Evolutionary conservation across 2,888 invertebrate species (phyloP).

Genomic region (Nemotelus nigrinus): DNA sequence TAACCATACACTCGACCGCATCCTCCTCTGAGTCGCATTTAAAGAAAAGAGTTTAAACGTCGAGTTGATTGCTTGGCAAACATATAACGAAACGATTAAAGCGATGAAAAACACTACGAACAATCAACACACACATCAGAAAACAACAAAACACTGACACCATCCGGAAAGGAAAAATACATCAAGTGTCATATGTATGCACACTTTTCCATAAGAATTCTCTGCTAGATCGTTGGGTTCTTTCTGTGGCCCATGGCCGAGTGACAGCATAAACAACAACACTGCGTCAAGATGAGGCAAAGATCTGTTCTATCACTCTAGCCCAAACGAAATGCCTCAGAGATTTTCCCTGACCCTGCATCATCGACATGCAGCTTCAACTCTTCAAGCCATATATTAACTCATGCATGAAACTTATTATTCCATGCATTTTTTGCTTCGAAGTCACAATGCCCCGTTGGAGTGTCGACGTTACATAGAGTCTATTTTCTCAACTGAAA

Average conservation of each 20-base stretch:
- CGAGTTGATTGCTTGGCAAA: conserved; percentile 33
- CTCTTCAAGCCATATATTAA: not conserved
- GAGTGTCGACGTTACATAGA: no score
- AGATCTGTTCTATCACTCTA: no score
- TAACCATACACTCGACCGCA: conserved; percentile 4
- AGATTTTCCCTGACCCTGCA: not conserved
- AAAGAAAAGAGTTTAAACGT: conserved; percentile 25
- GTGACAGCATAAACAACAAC: conserved; percentile 26
- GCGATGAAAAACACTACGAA: conserved; percentile 9
- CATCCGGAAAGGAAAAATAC: conserved; percentile 19
- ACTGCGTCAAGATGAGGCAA: no score
- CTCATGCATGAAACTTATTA: not conserved
- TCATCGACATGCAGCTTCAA: not conserved
- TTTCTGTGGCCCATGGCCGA: not conserved
- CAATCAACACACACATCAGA: not conserved
- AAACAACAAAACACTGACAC: not conserved
- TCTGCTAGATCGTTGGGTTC: not conserved
- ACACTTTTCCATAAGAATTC: conserved; percentile 28
- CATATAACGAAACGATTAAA: conserved; percentile 34
- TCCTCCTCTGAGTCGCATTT: conserved; percentile 4
- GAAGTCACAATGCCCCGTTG: no score
- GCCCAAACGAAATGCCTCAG: not conserved
- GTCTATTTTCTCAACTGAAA: no score
- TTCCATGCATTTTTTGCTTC: no score
- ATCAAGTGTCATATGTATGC: not conserved